Conservation (phyloP, 37 sponge, comb jelly and placozoan genomes). For the Ianthella basta region DNA sequence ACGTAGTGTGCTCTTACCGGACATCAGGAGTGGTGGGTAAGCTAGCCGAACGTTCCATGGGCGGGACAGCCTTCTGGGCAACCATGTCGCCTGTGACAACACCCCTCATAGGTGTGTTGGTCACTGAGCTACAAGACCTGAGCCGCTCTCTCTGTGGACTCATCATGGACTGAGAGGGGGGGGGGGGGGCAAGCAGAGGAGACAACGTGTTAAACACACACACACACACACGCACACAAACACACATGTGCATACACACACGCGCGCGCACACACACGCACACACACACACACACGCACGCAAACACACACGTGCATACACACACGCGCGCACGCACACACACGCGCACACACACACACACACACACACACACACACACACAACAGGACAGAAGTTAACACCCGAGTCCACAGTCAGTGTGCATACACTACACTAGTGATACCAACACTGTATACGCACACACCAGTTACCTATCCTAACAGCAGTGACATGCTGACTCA, state of each 20-base stretch:
- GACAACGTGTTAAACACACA: not conserved
- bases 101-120: conserved; percentile 24
- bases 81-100: not conserved
- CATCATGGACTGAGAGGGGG: conserved; percentile 58
- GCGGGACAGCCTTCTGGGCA: not conserved
- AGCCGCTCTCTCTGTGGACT: conserved; percentile 37
- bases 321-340: too few species aligned
- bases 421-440: too few species aligned
- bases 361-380: too few species aligned
- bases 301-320: too few species aligned
- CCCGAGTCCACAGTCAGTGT: too few species aligned
- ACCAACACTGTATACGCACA: too few species aligned
- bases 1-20: too few species aligned
- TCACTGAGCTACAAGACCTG: not conserved
- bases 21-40: not conserved
- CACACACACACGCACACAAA: not conserved
- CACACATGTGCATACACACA: not conserved
- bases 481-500: too few species aligned
- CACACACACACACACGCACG: too few species aligned
- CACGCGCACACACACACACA: too few species aligned
- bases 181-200: not conserved
- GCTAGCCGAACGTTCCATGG: not conserved
- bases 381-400: too few species aligned
- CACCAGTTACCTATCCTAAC: too few species aligned
- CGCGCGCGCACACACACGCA: not conserved